Evolutionary conservation across 2,888 invertebrate species (phyloP).

Genomic region (Fissipunctia ypsillon): DNA sequence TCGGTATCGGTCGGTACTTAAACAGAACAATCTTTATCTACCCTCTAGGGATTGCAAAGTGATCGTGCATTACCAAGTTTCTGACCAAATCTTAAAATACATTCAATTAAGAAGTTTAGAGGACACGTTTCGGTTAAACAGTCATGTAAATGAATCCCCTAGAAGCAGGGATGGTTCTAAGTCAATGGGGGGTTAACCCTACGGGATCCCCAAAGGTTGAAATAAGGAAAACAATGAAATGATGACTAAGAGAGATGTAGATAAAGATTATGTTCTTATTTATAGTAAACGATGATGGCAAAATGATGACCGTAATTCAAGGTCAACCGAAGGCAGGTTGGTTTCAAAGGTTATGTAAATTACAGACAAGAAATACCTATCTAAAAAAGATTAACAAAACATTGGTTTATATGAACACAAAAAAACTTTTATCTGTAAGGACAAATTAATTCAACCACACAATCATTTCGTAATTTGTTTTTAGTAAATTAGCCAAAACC

Average conservation of each 20-base stretch:
- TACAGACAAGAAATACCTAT: constrained; percentile 10
- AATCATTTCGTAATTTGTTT: background rate
- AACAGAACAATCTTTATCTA: too few relatives aligned
- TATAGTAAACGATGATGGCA: constrained; percentile 19
- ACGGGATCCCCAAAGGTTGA: background rate
- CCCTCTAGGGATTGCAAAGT: background rate
- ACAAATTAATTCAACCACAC: constrained; percentile 19
- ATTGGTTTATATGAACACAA: background rate
- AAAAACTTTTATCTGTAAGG: background rate
- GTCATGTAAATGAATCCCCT: constrained; percentile 35
- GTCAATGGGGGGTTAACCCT: background rate
- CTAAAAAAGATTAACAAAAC: constrained; percentile 2
- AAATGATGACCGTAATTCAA: constrained; percentile 24
- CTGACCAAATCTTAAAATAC: constrained; percentile 2
- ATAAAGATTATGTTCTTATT: background rate
- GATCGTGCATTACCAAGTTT: constrained; percentile 9
- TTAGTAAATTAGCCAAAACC: constrained; percentile 9
- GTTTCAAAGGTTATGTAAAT: constrained; percentile 5
- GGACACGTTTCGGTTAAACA: constrained; percentile 12
- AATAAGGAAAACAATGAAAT: background rate
- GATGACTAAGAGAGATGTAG: background rate
- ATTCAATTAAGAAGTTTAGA: constrained; percentile 37
- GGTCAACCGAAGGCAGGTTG: constrained; percentile 6
- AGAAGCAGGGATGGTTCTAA: constrained; percentile 24
- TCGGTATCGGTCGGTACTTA: too few relatives aligned